Percentiles rank a stretch among this genome's conserved stretches.
These are phyloP conservation scores for Brachymystax lenok DNA, from an alignment of 2,797 vertebrate species.

Conservation along the genomic window DNA sequence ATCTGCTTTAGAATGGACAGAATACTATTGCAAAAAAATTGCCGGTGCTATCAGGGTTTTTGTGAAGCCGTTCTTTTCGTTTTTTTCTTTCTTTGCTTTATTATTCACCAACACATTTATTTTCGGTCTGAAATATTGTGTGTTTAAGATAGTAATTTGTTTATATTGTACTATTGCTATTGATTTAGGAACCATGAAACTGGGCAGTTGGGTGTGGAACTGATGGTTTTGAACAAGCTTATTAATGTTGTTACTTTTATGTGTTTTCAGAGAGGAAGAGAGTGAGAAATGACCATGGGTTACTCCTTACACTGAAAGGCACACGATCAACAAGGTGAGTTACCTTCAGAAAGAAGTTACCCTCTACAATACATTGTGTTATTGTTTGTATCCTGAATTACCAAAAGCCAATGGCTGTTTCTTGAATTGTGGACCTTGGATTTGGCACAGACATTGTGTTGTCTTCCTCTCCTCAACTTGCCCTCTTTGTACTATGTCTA, in stretches of 20 bases:
- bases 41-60: neutral
- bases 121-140: slow-evolving; percentile 10
- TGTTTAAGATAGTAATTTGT: slow-evolving; percentile 3
- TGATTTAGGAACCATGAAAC: too few species aligned
- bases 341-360: slow-evolving; percentile 21
- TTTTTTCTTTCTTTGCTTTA: neutral
- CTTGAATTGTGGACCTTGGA: neutral
- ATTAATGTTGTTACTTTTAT: slow-evolving; percentile 33
- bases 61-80: neutral
- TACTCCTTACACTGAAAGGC: slow-evolving; percentile 14
- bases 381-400: slow-evolving; percentile 19
- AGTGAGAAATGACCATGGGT: neutral
- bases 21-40: slow-evolving; percentile 26
- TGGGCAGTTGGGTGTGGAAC: too few species aligned
- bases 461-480: neutral
- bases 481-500: neutral
- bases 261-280: slow-evolving; percentile 40
- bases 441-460: neutral
- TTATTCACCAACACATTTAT: neutral
- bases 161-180: slow-evolving; percentile 8
- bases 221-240: neutral
- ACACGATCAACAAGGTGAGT: slow-evolving; percentile 60
- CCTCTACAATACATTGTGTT: slow-evolving; percentile 38
- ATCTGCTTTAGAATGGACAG: slow-evolving; percentile 32
- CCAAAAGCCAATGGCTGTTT: neutral